Evolutionary conservation across 2,888 invertebrate genomes (phyloP).

Genomic region (Watsonalla binaria): DNA sequence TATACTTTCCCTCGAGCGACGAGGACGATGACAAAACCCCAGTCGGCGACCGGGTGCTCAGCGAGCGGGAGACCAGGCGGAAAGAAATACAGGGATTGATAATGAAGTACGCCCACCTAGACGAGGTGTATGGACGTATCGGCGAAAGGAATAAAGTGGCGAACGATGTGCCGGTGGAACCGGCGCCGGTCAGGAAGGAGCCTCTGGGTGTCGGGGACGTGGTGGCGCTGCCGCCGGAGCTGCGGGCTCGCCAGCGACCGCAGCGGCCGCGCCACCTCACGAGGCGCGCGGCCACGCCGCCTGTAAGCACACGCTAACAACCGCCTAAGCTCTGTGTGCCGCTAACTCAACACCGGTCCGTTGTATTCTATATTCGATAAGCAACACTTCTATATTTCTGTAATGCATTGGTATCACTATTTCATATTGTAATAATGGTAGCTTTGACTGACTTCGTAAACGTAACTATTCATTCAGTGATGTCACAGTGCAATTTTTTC

Average conservation of each 20-base stretch:
- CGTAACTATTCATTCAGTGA: slow-evolving; percentile 1
- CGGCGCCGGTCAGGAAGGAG: slow-evolving; percentile 39
- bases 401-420: neutral
- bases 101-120: slow-evolving; percentile 88
- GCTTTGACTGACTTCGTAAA: neutral
- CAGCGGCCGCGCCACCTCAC: slow-evolving; percentile 68
- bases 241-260: slow-evolving; percentile 62
- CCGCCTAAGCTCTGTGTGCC: slow-evolving; percentile 68
- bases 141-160: slow-evolving; percentile 45
- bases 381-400: slow-evolving; percentile 16
- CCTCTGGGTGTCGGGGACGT: slow-evolving; percentile 63
- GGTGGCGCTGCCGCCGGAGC: slow-evolving; percentile 65
- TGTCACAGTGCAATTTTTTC: neutral
- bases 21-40: slow-evolving; percentile 77
- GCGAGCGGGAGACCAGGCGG: slow-evolving; percentile 87
- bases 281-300: slow-evolving; percentile 77
- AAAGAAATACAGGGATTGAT: slow-evolving; percentile 91
- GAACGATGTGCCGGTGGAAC: slow-evolving; percentile 43
- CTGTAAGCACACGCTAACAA: slow-evolving; percentile 75
- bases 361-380: slow-evolving; percentile 44
- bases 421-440: neutral
- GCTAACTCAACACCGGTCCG: slow-evolving; percentile 72
- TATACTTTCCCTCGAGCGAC: slow-evolving; percentile 71
- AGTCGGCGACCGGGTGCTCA: slow-evolving; percentile 77
- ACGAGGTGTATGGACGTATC: slow-evolving; percentile 82